Base-by-base conservation (phyloP, 92 coral and sea anemone genomes). In the Siderastrea siderea region DNA sequence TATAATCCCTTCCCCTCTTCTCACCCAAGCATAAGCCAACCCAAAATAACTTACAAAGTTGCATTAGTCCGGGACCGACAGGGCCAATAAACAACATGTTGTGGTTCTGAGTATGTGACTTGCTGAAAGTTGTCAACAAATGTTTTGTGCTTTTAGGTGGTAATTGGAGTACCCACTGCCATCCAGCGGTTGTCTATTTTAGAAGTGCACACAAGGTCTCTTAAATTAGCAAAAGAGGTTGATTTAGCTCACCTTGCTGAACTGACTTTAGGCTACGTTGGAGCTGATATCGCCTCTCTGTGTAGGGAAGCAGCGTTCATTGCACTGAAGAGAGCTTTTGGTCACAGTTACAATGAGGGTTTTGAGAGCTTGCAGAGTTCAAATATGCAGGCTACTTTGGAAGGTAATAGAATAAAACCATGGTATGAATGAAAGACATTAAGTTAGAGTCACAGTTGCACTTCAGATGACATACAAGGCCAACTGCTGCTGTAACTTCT, bases 161-260 rank as follows among this genome's bases (percentile, higher is more conserved):
- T 96, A 2, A 98, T 98, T 86, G 99, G 99, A 74, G 94, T 96
- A 49, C 99, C 99, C 45, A 70, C 84, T 89, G 92, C 94, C 19
- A 54, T 85, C 17, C 92, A 96, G 68, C 87, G 99, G 55, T 90
- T 95, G 46, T 98, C 93, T n/a, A 93, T 98, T 44, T 89, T 98
- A 26, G 78, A 88, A 77, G 95, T 92, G n/a, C 95, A 95, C 63
- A 90, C 96, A 47, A 78, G 70, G 43, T 77, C 88, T 64, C 74
- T 94, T 46, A 91, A 86, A 38, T 79, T 98, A 51, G 74, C 94
- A 38, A 8, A 71, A 57, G 99, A 94, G 66, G 95, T 96, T 44
- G 90, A 98, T 86, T 87, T 98, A n/a, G 77, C 90, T 14, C 87
- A 88, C 44, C 81, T 98, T 55, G 98, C 99, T 15, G 91, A 95